Base-by-base conservation (phyloP, 2,888 invertebrate genomes). In the Drosophila buzzatii region DNA sequence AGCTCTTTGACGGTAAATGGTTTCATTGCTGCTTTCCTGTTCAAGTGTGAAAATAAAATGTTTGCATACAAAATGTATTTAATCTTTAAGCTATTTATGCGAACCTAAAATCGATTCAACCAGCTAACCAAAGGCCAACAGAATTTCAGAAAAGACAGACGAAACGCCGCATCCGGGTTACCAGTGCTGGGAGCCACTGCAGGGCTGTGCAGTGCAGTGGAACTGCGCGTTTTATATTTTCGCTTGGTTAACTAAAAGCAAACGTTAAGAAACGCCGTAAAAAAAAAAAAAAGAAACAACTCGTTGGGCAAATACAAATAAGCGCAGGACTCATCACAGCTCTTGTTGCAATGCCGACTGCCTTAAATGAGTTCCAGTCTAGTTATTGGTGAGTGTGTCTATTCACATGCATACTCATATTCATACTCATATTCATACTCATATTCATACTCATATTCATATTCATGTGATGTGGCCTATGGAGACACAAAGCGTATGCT, bases 171-270 rank as follows among this genome's bases (percentile, higher is more conserved):
- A 12, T 35, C 12, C 33, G 33, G 8, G 33, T 16, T 16, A 16
- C 39, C 16, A 39, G 2, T 39, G 16, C 42, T 18, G 18, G 4
- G 20, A 56, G 16, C 27, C 16, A 33, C 35, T 16, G 20, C 33
- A 23, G 33, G 10, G 12, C 33, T 56, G 39, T 44, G 23, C 18
- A 5, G 4, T 31, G 55, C 35, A 39, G 62, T 31, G n/a, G 23
- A 44, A 41, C 41, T 41, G 35, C 9, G 44, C 37, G 16, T 45
- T 45, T 51, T 23, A 41, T 55, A 42, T 64, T 62, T 64, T 37
- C 62, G 65, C 39, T 70, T 73, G 74, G 62, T 73, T 73, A 64
- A 60, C 60, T 39, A n/a, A 12, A 10, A 18, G 14, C 27, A n/a
- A 55, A 33, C 39, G 35, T 51, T 7, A 23, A n/a, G 27, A 56